phyloP scores from a whole-genome alignment of 2,797 vertebrate species.

The Rhinichthys osculus region DNA sequence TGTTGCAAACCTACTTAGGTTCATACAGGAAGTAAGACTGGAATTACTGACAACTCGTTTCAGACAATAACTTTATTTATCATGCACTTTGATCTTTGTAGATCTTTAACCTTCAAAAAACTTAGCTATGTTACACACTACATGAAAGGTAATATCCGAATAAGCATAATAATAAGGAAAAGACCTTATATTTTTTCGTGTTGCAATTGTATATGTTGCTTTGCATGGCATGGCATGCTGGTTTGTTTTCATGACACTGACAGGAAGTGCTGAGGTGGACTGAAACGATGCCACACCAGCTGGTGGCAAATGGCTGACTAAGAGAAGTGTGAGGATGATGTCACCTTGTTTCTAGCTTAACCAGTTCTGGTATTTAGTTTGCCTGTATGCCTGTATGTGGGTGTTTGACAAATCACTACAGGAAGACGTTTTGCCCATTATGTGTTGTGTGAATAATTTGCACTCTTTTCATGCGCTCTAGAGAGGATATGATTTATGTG shows the following conservation, averaged over 20 bases:
- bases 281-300: conserved; percentile 47
- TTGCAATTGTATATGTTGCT: conserved; percentile 17
- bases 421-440: not conserved
- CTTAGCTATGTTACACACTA: not conserved
- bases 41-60: not conserved
- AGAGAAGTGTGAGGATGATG: conserved; percentile 53
- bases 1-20: not conserved
- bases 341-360: conserved; percentile 46
- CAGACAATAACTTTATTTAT: not conserved
- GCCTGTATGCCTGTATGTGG: not conserved
- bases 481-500: conserved; percentile 23
- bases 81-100: not conserved
- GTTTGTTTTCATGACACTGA: conserved; percentile 40
- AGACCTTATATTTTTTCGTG: not conserved
- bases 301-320: conserved; percentile 51
- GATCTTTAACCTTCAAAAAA: not conserved
- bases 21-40: not conserved
- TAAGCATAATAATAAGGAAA: not conserved
- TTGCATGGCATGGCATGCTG: conserved; percentile 39
- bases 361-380: conserved; percentile 23
- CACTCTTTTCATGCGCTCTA: not conserved
- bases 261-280: conserved; percentile 52
- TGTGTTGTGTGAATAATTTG: conserved; percentile 23
- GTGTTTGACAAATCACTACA: conserved; percentile 4
- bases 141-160: not conserved